Conservation (phyloP, 2,797 vertebrate species). For the Bryconaethiops microstoma region DNA sequence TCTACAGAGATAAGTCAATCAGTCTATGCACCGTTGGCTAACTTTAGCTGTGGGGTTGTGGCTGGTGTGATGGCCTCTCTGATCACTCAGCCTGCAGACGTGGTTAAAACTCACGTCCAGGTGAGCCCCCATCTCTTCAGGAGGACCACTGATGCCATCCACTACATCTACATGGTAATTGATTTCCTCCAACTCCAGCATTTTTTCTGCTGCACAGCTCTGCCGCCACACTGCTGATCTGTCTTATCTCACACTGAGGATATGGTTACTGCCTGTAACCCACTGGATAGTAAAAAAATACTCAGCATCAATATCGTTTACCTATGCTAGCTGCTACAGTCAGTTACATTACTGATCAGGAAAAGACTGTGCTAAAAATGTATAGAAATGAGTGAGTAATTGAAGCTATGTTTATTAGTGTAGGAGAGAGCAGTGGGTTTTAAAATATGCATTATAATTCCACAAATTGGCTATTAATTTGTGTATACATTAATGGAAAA, state of each 20-base stretch:
- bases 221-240: not conserved
- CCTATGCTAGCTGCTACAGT: too few species aligned
- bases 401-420: too few species aligned
- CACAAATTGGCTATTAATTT: too few species aligned
- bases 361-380: too few species aligned
- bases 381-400: too few species aligned
- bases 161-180: constrained; percentile 84
- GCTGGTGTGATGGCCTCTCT: constrained; percentile 89
- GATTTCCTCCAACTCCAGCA: not conserved
- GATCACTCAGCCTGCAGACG: constrained; percentile 91
- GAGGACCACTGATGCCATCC: constrained; percentile 76
- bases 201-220: not conserved
- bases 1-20: constrained; percentile 69
- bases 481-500: too few species aligned
- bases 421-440: too few species aligned
- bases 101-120: constrained; percentile 93
- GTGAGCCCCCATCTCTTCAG: constrained; percentile 78
- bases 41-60: constrained; percentile 87
- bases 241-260: not conserved
- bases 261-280: not conserved
- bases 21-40: constrained; percentile 74
- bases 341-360: too few species aligned
- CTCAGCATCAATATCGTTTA: too few species aligned
- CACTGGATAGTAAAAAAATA: too few species aligned
- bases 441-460: too few species aligned